Conservation (phyloP, 2,888 invertebrate species). For the Lobophora halterata region DNA sequence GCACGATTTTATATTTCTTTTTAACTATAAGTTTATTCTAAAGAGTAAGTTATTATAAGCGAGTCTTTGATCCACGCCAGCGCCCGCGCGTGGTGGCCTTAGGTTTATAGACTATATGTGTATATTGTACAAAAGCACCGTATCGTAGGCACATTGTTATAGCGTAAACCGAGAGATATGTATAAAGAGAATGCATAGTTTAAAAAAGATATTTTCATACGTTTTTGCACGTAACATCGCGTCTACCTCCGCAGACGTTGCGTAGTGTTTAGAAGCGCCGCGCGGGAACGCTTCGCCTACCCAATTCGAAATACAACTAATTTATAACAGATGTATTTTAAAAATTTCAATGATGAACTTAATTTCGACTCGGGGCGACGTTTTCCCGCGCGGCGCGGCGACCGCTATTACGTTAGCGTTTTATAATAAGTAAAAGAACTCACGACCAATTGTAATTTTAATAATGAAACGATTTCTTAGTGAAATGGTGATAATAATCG, state of each 20-base stretch:
- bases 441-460: conserved; percentile 79
- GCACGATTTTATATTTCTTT: conserved; percentile 60
- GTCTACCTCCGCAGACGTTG: conserved; percentile 50
- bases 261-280: conserved; percentile 44
- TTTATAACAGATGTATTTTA: conserved; percentile 26
- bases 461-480: conserved; percentile 64
- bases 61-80: conserved; percentile 36
- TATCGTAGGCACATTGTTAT: conserved; percentile 74
- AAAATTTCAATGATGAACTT: conserved; percentile 18
- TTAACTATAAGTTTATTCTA: conserved; percentile 63
- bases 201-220: conserved; percentile 76
- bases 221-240: conserved; percentile 76
- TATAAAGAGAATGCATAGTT: conserved; percentile 66
- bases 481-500: conserved; percentile 69
- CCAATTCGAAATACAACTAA: conserved; percentile 24
- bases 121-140: conserved; percentile 76
- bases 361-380: conserved; percentile 36
- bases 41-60: conserved; percentile 35
- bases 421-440: conserved; percentile 58
- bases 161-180: conserved; percentile 72
- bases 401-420: conserved; percentile 66
- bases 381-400: conserved; percentile 40
- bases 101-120: conserved; percentile 61
- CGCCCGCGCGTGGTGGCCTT: conserved; percentile 43
- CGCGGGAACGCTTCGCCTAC: conserved; percentile 14